Percentiles rank a stretch among this genome's conserved stretches.
Conservation (phyloP, 2,113 vertebrate genomes). For the Pelecanoides urinatrix region DNA sequence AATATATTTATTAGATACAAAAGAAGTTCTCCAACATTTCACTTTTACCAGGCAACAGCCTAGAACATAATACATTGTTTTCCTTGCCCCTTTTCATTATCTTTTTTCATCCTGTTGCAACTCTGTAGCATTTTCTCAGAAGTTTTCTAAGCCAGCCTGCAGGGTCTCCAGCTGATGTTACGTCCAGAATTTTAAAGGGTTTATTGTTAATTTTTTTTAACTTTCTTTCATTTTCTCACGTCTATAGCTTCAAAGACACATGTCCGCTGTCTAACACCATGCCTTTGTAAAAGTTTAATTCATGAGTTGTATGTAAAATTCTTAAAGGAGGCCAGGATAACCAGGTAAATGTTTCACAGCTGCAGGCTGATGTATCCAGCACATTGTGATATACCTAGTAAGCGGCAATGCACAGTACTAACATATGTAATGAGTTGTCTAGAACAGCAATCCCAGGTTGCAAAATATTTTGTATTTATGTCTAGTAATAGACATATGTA, state of each 20-base stretch:
- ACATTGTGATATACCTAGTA: not conserved
- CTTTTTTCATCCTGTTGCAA: not conserved
- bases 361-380: not conserved
- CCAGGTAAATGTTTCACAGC: not conserved
- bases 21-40: not conserved
- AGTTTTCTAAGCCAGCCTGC: not conserved
- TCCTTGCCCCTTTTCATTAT: not conserved
- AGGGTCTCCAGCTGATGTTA: not conserved
- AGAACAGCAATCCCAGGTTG: not conserved
- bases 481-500: not conserved
- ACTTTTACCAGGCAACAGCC: not conserved
- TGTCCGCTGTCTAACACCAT: not conserved
- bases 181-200: not conserved
- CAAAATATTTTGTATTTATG: not conserved
- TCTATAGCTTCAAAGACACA: not conserved
- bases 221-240: not conserved
- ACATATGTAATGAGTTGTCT: not conserved
- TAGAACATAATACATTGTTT: not conserved
- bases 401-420: not conserved
- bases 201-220: not conserved
- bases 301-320: not conserved
- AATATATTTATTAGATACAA: not conserved
- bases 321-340: not conserved
- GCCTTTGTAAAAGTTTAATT: not conserved
- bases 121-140: not conserved